Base-by-base conservation (phyloP, 2,797 vertebrate genomes). In the Hipposideros larvatus region DNA sequence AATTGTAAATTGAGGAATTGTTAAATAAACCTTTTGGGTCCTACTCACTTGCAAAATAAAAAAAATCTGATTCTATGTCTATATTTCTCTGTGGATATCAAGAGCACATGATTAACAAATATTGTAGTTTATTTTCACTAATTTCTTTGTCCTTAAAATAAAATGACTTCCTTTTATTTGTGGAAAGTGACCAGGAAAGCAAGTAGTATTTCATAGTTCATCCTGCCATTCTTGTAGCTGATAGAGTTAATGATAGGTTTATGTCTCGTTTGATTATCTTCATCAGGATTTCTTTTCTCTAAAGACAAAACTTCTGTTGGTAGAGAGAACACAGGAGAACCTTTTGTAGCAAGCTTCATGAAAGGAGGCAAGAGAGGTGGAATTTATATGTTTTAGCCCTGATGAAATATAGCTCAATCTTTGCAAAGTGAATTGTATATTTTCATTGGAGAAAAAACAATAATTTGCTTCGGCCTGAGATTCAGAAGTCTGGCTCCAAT, bases 391-490 rank as follows among this genome's bases (percentile, higher is more conserved):
- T 95, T 94, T 95, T 75, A 87, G 48, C 16, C 82, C 7, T 19
- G 22, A 51, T 93, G 91, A 91, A 97, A 93, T 94, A 46, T 37
- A 95, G 24, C n/a, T 94, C 46, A 85, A 31, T 92, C 53, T 83
- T 97, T 95, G 46, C 34, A 91, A 95, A 94, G 90, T 31, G 57
- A 97, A 85, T 82, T 89, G 73, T 90, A 31, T 94, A 83, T 88
- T 96, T 97, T 96, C 18, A 65, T 43, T 97, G 70, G 75, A 34
- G 16, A 82, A 91, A 88, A 93, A 93, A 68, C 53, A 97, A 77
- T 92, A 71, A 95, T 95, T 96, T 94, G 57, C 87, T 95, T 14
- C 77, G 46, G 41, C 46, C 61, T 11, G 43, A 82, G 22, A 90
- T 85, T 88, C 55, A 85, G 66, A 94, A 77, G 51, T 84, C 88